Evolutionary conservation across 2,113 vertebrate species (phyloP).

Genomic region (Thamnophis sirtalis): DNA sequence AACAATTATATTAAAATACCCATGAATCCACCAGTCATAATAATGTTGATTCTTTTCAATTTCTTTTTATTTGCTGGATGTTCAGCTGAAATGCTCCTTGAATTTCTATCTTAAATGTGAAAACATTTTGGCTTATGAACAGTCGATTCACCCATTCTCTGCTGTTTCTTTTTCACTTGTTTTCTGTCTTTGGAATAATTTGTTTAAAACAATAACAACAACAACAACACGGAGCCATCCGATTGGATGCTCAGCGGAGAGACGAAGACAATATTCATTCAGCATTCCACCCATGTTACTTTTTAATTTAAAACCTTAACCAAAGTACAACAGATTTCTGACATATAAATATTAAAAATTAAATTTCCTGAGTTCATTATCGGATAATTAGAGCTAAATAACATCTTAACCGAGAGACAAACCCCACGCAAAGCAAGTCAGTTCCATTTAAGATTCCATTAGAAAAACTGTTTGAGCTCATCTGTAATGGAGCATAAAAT

Average conservation of each 20-base stretch:
- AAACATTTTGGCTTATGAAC: background rate
- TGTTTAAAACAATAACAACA: slow-evolving; percentile 1
- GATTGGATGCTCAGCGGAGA: slow-evolving; percentile 44
- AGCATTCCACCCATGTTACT: slow-evolving; percentile 61
- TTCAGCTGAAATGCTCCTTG: background rate
- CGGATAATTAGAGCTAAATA: slow-evolving; percentile 91
- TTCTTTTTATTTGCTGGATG: background rate
- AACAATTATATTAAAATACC: background rate
- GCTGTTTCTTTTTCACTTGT: slow-evolving; percentile 55
- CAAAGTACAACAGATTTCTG: slow-evolving; percentile 77
- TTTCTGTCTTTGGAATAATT: slow-evolving; percentile 53
- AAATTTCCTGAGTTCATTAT: slow-evolving; percentile 86
- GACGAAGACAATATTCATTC: slow-evolving; percentile 43
- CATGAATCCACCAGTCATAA: background rate
- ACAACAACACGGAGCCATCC: slow-evolving; percentile 41
- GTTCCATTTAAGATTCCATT: slow-evolving; percentile 90
- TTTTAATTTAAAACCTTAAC: slow-evolving; percentile 74
- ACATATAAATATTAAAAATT: slow-evolving; percentile 85
- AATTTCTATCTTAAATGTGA: too few species aligned
- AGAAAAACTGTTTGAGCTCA: slow-evolving; percentile 79
- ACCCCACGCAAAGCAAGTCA: slow-evolving; percentile 81
- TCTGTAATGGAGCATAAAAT: slow-evolving; percentile 97
- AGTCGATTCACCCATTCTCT: slow-evolving; percentile 19
- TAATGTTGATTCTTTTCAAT: background rate
- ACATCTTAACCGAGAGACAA: slow-evolving; percentile 82